Evolutionary conservation across 2,888 invertebrate species (phyloP), one percentile per base, ranked within the genome.

Genomic region (Heliothis peltigera): DNA sequence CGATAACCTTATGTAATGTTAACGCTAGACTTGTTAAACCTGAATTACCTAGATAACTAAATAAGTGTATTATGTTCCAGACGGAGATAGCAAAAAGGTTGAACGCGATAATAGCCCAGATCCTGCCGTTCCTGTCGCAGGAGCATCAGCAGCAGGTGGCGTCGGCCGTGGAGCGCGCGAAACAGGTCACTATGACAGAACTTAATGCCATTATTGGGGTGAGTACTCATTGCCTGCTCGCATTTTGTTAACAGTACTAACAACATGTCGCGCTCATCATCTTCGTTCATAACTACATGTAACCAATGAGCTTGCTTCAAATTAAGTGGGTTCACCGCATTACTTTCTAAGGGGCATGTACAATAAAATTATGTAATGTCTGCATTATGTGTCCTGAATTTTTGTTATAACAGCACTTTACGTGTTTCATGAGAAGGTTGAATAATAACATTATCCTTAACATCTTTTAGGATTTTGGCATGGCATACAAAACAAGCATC

Each of bases 131-230:
- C 93, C 96, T 99, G 83, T 98, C 98, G 54, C 97, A 97, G 95
- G 98, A 97, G 92, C 97, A 97, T 89, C 98, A 99, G 91, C 98
- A 98, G 95, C 98, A 98, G 95, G 98, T 99, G 76, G 98, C 98
- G 48, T 97, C 97, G 70, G 98, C 99, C 8, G 98, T 99, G 75
- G 99, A 99, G 91, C 95, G 98, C 86, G 98, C 98, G 85, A 99
- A 99, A 94, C 98, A 98, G 95, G 98, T 99, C 89, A 98, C 98
- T 85, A 98, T 98, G 98, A 97, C 98, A 72, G 98, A 99, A 94
- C 96, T 98, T 79, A 98, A 98, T 92, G 97, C 98, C 82, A 98
- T 98, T 87, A 98, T 98, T 89, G 98, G 98, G 96, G 98, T 98
- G 95, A 97, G 97, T 95, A 69, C 72, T 73, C 72, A 73, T 73